A percentile compares a stretch with the other conserved stretches of the same genome.
Conservation (phyloP, 2,888 invertebrate genomes). For the Mechanitis mazaeus region DNA sequence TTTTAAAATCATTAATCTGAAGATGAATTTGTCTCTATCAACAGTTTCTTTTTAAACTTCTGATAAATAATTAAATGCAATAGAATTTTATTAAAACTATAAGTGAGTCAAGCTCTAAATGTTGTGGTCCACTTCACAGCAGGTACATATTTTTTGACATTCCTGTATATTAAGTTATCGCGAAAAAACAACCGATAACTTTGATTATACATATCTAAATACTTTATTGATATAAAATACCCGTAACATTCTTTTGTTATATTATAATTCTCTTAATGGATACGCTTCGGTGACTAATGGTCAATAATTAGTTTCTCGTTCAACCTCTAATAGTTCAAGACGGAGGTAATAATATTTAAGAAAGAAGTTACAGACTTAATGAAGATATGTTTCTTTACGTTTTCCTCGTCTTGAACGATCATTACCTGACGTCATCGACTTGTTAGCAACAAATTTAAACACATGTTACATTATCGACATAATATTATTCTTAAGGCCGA, state of each 20-base stretch:
- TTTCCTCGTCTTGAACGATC: slow-evolving; percentile 19
- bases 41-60: no score
- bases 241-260: slow-evolving; percentile 3
- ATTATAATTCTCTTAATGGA: slow-evolving; percentile 3
- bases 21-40: no score
- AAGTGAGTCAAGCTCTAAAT: neutral
- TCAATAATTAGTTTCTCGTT: slow-evolving; percentile 17
- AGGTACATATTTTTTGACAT: neutral
- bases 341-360: neutral
- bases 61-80: no score
- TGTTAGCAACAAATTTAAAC: slow-evolving; percentile 16
- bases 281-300: slow-evolving; percentile 12
- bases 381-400: slow-evolving; percentile 12
- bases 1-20: no score
- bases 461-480: neutral
- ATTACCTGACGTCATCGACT: slow-evolving; percentile 30
- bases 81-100: neutral
- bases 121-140: neutral
- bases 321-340: neutral
- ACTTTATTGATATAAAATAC: slow-evolving; percentile 4
- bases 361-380: neutral
- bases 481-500: neutral
- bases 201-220: neutral
- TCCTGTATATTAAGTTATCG: neutral
- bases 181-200: slow-evolving; percentile 1